Evolutionary conservation across 2,888 invertebrate species (phyloP).

Genomic region (Alsophila aescularia): DNA sequence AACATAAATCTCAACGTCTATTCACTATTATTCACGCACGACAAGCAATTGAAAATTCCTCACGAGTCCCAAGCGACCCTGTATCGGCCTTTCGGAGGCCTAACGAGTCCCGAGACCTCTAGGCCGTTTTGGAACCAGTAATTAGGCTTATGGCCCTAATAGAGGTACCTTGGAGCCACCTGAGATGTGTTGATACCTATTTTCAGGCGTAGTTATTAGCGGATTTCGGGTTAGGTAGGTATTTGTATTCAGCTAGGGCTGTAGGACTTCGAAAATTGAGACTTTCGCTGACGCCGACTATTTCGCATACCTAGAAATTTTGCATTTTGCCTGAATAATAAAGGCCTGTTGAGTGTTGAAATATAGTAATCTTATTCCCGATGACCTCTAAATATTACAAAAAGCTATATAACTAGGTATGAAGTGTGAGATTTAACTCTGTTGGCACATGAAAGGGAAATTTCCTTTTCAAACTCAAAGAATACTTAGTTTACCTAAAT

Average conservation of each 20-base stretch:
- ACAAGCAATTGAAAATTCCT: constrained; percentile 52
- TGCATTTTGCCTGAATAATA: no score
- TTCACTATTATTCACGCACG: constrained; percentile 37
- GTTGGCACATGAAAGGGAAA: no score
- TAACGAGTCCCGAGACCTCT: constrained; percentile 59
- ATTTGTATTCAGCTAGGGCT: neutral
- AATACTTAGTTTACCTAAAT: no score
- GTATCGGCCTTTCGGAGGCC: constrained; percentile 40
- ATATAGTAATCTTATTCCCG: no score
- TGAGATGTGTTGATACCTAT: constrained; percentile 45
- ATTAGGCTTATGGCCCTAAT: constrained; percentile 69
- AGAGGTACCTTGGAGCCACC: constrained; percentile 55
- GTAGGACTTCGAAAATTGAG: neutral
- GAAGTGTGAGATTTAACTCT: no score
- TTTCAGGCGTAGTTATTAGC: neutral
- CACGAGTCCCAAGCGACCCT: constrained; percentile 41
- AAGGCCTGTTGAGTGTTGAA: no score
- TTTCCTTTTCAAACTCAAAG: no score
- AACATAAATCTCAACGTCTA: neutral
- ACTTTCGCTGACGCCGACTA: no score
- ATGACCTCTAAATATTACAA: no score
- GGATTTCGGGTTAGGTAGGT: neutral
- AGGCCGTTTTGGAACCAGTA: constrained; percentile 56
- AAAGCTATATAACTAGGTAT: no score
- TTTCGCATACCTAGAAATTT: no score